These are phyloP conservation scores for Lepidurus couesii DNA, from an alignment of 1,140 invertebrate species.

Conservation along the genomic window DNA sequence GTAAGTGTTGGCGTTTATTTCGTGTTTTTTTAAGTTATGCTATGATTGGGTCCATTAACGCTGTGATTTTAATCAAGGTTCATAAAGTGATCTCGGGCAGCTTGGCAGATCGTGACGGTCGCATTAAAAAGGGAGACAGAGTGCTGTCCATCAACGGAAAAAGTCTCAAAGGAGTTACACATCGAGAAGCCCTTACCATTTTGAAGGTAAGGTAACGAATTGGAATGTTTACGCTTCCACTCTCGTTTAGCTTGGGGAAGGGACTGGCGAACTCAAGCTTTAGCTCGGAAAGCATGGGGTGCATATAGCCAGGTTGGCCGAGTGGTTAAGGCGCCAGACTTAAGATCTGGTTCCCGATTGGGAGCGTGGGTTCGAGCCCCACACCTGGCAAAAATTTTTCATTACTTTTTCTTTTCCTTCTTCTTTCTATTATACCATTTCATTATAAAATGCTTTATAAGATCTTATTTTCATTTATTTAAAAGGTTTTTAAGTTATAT, in stretches of 20 bases:
- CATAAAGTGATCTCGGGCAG: slow-evolving; percentile 78
- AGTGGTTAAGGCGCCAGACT: slow-evolving; percentile 67
- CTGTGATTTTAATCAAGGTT: slow-evolving; percentile 53
- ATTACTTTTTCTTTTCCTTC: background rate
- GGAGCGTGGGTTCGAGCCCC: slow-evolving; percentile 68
- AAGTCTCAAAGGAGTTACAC: slow-evolving; percentile 69
- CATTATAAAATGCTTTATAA: background rate
- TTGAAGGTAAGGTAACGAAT: slow-evolving; percentile 59
- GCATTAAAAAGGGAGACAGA: slow-evolving; percentile 77
- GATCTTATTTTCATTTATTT: background rate
- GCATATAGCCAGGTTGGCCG: slow-evolving; percentile 52
- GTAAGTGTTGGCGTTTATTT: slow-evolving; percentile 48
- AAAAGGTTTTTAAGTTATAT: background rate
- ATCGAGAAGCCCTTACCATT: slow-evolving; percentile 74
- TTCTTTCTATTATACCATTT: slow-evolving; percentile 4
- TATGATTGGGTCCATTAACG: background rate
- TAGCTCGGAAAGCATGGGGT: background rate
- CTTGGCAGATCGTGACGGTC: slow-evolving; percentile 74
- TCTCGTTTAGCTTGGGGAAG: background rate
- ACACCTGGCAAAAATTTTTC: slow-evolving; percentile 54
- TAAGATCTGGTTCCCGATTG: slow-evolving; percentile 64
- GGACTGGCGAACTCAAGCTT: background rate
- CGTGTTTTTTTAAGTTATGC: slow-evolving; percentile 26
- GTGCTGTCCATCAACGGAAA: slow-evolving; percentile 84
- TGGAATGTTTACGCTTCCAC: background rate